Conservation (phyloP, 2,113 vertebrate species). For the Trematomus loennbergii region DNA sequence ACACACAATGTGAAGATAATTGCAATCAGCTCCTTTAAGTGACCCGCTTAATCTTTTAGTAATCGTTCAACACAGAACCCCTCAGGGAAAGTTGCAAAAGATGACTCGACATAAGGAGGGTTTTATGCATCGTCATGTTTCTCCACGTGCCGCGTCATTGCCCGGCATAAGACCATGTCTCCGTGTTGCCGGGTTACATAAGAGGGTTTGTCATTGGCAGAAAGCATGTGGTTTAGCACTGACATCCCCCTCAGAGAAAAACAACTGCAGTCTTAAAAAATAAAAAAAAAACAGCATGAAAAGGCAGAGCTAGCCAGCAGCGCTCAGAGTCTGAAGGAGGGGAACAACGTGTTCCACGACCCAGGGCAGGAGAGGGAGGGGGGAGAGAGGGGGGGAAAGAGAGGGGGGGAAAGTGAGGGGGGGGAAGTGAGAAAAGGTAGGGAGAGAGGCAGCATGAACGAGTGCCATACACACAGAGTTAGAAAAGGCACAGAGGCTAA, state of each 20-base stretch:
- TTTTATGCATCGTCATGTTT: conserved; percentile 48
- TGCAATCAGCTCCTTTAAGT: conserved; percentile 33
- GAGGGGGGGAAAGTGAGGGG: conserved; percentile 16
- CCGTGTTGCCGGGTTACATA: conserved; percentile 48
- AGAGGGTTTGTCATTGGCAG: conserved; percentile 63
- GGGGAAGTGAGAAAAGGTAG: conserved; percentile 40
- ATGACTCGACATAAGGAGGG: conserved; percentile 31
- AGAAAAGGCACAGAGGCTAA: background rate
- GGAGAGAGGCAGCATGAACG: conserved; percentile 17
- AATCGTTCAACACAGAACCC: background rate
- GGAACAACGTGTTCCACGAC: conserved; percentile 75
- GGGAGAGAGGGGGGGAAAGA: conserved; percentile 16
- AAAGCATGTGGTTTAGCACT: conserved; percentile 55
- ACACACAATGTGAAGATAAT: conserved; percentile 17
- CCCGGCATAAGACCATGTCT: conserved; percentile 34
- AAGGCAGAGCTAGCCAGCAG: conserved; percentile 66
- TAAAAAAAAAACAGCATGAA: conserved; percentile 45
- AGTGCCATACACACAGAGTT: conserved; percentile 25
- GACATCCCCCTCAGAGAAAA: conserved; percentile 43
- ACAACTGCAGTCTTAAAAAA: conserved; percentile 46
- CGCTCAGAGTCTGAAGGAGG: conserved; percentile 58
- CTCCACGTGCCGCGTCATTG: conserved; percentile 5
- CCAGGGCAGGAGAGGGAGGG: conserved; percentile 47
- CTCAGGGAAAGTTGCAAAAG: background rate
- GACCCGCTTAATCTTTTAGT: conserved; percentile 6